Evolutionary conservation across 2,888 invertebrate species (phyloP), one percentile per base, ranked within the genome.

Genomic region (Steinernema carpocapsae): DNA sequence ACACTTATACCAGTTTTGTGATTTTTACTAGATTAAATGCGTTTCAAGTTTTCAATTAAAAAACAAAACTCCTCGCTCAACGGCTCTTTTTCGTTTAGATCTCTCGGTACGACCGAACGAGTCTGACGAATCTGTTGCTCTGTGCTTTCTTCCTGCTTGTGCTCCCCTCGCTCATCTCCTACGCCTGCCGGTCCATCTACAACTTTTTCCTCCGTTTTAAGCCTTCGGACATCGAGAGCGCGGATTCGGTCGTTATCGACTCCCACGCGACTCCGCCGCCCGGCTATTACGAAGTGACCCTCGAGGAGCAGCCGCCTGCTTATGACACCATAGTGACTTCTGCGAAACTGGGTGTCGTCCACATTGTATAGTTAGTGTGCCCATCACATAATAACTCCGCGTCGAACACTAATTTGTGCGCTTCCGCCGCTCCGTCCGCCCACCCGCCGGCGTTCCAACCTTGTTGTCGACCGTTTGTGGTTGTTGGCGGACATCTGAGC

Each of bases 81-180:
- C n/a, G n/a, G n/a, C n/a, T n/a, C n/a, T n/a, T n/a, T n/a, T n/a
- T n/a, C 48, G 24, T 64, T 12, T 29, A 64, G 64, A 64, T 64
- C 29, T 64, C 64, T 17, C 64, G 64, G 29, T 64, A 64, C 64
- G 64, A 64, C 37, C 64, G 64, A 32, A 64, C 71, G 19, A 71
- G 56, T 32, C 46, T 75, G 37, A 72, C 72, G 19, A 76, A 76
- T 24, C 72, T 76, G 29, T 45, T 76, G 7, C 56, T 76, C 24
- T 76, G 76, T 48, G 72, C 59, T 37, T 76, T 76, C 71, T 76
- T 76, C 64, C 71, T 76, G 19, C 56, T 76, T n/a, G 72, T 76
- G 37, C 46, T 76, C 32, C 76, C 76, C 14, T 74, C 76, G 22
- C 43, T 76, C 29, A 71, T 76, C n/a, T 70, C 75, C 24, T 76